These are phyloP conservation scores for Passerculus sandwichensis DNA, from an alignment of 2,797 vertebrate genomes.

Conservation along the genomic window DNA sequence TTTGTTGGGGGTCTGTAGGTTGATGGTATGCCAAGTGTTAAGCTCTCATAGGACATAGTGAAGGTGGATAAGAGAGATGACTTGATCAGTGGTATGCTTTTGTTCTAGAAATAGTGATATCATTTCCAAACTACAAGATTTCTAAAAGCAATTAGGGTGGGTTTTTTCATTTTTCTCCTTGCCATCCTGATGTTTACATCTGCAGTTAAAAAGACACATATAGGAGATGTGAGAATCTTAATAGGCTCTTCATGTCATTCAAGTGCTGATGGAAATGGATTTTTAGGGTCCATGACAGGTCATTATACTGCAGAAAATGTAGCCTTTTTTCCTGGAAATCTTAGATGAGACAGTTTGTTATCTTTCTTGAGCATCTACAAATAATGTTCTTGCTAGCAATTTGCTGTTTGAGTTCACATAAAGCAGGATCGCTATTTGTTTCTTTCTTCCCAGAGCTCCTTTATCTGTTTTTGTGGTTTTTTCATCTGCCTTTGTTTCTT, in stretches of 20 bases:
- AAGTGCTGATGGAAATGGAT: not conserved
- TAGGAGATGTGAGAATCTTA: not conserved
- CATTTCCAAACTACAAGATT: fast-evolving
- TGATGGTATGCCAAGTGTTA: not conserved
- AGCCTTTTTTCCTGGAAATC: not conserved
- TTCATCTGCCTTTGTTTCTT: not conserved
- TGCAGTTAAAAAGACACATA: not conserved
- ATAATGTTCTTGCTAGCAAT: not conserved
- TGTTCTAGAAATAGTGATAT: not conserved
- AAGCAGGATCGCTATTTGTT: not conserved
- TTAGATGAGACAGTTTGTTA: not conserved
- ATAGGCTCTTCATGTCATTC: not conserved
- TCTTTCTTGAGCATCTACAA: not conserved
- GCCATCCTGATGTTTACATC: not conserved
- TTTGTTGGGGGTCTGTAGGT: not conserved
- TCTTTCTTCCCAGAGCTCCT: not conserved
- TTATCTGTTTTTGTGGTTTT: not conserved
- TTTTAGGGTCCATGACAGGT: not conserved
- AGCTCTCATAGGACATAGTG: not conserved
- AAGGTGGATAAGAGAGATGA: not conserved
- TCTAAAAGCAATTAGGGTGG: not conserved
- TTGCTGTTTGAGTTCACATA: not conserved
- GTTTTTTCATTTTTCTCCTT: not conserved
- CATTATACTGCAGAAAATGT: not conserved
- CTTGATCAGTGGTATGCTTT: not conserved